Evolutionary conservation across 2,113 vertebrate genomes (phyloP), one percentile per base, ranked within the genome.

Genomic region (Pandion haliaetus): DNA sequence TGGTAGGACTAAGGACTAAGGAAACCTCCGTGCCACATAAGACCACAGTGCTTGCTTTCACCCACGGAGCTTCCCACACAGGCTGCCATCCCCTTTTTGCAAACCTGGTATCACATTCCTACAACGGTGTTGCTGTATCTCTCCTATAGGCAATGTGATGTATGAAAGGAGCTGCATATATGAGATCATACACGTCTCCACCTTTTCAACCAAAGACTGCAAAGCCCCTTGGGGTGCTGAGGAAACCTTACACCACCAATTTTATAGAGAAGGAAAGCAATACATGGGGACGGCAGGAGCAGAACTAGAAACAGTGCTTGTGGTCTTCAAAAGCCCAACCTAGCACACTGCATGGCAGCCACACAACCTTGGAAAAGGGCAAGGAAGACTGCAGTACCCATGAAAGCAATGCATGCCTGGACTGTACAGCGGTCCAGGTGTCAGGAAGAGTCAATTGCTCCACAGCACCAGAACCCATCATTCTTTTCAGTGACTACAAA

Each of bases 51-150:
- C 55, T 62, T 40, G 28, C 40, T 77, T 74, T 77, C 63, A 47
- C 17, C 10, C 47, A 32, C 36, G 7, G 54, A 89, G 47, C 40
- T 36, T 72, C 42, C 42, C 66, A 45, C 6, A 0, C n/a, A 45
- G 45, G 45, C 38, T 87, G 58, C 62, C 49, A 17, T 7, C 20
- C n/a, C 38, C 18, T 59, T 55, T 8, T 8, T 47, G n/a, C 38
- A 58, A 9, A 14, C 38, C 55, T 36, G 28, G 14, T 44, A 49
- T 12, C 5, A 1, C 36, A 5, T 12, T n/a, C 81, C 67, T 28
- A 3, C 12, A 1, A 57, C 0, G 0, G n/a, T 3, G 17, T 1
- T 71, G 21, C 47, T 17, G 3, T 6, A 3, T 2, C 42, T n/a
- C 63, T 65, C 58, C 52, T 14, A 19, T 61, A 61, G n/a, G 61